Percentiles rank a stretch among this genome's conserved stretches.
Evolutionary conservation across 2,888 invertebrate species (phyloP).

Genomic region (Tinea trinotella): DNA sequence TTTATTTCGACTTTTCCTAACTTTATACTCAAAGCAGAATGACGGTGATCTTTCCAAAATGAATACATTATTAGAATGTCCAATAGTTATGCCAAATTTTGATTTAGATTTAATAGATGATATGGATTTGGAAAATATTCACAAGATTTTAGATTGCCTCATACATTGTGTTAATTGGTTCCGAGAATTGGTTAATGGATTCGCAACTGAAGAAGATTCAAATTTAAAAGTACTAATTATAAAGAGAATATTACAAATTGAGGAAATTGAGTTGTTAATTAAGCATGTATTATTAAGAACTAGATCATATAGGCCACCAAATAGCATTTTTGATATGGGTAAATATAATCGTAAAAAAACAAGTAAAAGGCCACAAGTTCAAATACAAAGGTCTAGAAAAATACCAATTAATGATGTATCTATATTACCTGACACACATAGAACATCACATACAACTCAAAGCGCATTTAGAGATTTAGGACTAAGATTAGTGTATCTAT

Average conservation of each 20-base stretch:
- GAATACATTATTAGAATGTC: constrained; percentile 88
- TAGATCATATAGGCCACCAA: constrained; percentile 51
- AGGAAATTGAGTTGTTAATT: constrained; percentile 47
- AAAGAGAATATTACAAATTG: constrained; percentile 45
- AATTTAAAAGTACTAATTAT: constrained; percentile 72
- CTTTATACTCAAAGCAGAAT: constrained; percentile 75
- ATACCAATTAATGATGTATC: constrained; percentile 42
- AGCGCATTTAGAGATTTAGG: constrained; percentile 43
- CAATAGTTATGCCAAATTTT: constrained; percentile 78
- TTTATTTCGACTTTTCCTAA: constrained; percentile 80
- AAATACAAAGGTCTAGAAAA: constrained; percentile 36
- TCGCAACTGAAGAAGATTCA: constrained; percentile 74
- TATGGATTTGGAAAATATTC: constrained; percentile 59
- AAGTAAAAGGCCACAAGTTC: constrained; percentile 30
- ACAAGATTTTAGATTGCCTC: constrained; percentile 75
- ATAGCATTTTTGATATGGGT: constrained; percentile 37
- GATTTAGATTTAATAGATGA: constrained; percentile 70
- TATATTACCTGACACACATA: constrained; percentile 41
- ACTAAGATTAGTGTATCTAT: constrained; percentile 43
- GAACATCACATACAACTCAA: too few species aligned
- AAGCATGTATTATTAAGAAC: constrained; percentile 42
- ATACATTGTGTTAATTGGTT: constrained; percentile 87
- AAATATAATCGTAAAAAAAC: constrained; percentile 37
- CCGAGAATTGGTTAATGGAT: constrained; percentile 82
- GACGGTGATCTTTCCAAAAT: constrained; percentile 80